These are phyloP conservation scores for Hemibagrus guttatus DNA, from an alignment of 2,797 vertebrate genomes.

Conservation along the genomic window DNA sequence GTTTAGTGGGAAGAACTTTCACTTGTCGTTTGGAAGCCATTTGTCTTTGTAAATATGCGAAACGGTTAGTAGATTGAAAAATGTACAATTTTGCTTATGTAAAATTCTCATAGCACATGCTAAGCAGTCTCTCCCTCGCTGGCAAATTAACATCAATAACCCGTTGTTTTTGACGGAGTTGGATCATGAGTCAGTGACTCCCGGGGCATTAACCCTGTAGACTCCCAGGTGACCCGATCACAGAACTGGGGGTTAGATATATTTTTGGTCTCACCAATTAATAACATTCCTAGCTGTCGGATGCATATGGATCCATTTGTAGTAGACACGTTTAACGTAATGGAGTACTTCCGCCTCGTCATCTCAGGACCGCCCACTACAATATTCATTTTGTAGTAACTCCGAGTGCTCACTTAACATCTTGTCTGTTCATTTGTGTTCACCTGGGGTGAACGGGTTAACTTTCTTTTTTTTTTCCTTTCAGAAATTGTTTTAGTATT, in stretches of 20 bases:
- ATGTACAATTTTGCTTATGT: background rate
- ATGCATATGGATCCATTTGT: background rate
- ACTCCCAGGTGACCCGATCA: background rate
- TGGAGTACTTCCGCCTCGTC: background rate
- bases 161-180: background rate
- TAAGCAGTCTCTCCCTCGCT: background rate
- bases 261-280: background rate
- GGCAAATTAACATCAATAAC: background rate
- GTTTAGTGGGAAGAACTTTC: background rate
- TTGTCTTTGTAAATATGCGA: background rate
- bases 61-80: too few species aligned
- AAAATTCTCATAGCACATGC: background rate
- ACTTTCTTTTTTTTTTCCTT: background rate
- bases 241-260: too few species aligned
- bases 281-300: too few species aligned
- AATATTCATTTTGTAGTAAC: background rate
- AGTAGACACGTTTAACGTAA: background rate
- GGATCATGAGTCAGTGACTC: background rate
- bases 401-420: background rate
- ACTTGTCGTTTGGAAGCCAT: background rate
- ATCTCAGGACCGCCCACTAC: background rate
- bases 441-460: background rate
- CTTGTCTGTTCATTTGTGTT: background rate
- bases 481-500: background rate
- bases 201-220: background rate